Conservation (phyloP, 2,797 vertebrate genomes). For the Trachurus trachurus region DNA sequence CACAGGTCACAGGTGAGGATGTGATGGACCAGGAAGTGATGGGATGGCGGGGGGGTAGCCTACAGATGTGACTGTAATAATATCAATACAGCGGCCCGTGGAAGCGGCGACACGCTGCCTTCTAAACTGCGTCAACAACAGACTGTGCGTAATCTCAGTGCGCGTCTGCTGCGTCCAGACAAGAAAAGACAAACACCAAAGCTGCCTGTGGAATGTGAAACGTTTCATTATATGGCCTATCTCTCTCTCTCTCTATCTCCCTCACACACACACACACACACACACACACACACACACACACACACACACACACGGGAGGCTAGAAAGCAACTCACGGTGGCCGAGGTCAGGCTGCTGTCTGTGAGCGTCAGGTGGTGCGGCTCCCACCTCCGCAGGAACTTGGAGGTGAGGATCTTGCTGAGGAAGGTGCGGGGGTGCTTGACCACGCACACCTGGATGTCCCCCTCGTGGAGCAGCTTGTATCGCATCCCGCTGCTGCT, state of each 20-base stretch:
- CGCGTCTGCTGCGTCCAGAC: constrained; percentile 53
- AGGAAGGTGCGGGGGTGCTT: constrained; percentile 98
- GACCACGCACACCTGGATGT: constrained; percentile 99
- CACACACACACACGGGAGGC: not conserved
- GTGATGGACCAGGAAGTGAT: not conserved
- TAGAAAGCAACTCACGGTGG: constrained; percentile 89
- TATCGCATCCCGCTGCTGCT: constrained; percentile 94
- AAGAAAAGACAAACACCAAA: constrained; percentile 60
- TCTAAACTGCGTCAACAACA: constrained; percentile 71
- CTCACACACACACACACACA: not conserved
- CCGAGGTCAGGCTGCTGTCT: constrained; percentile 95
- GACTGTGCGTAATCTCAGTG: constrained; percentile 52
- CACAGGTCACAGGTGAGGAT: not conserved
- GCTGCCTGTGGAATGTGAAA: constrained; percentile 58
- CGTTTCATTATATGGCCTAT: constrained; percentile 12
- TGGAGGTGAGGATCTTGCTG: constrained; percentile 99
- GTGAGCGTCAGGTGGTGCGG: constrained; percentile 96
- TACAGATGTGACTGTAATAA: not conserved
- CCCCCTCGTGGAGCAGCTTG: constrained; percentile 98
- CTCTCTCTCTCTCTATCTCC: not conserved
- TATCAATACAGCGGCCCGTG: constrained; percentile 20
- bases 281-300: constrained; percentile 22
- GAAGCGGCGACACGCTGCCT: constrained; percentile 24
- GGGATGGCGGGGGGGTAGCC: not conserved
- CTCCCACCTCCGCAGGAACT: constrained; percentile 97